A percentile compares a stretch with the other conserved stretches of the same genome.
Evolutionary conservation across 2,797 vertebrate species (phyloP).

Genomic region (Enteromius anoplus): DNA sequence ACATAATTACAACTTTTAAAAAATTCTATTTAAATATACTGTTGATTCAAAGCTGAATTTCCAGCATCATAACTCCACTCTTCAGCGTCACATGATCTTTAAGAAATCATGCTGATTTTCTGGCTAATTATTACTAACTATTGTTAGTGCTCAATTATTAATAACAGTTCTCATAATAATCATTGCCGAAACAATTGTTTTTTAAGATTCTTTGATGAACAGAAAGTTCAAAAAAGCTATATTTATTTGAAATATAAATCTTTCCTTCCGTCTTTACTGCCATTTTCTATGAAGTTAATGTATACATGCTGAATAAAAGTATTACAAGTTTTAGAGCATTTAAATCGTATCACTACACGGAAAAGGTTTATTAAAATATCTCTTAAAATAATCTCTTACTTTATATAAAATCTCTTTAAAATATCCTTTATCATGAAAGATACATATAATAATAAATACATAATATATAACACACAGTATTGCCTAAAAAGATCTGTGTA

Average conservation of each 20-base stretch:
- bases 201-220: background rate
- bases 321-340: background rate
- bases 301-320: background rate
- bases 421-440: background rate
- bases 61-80: background rate
- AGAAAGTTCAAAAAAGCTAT: background rate
- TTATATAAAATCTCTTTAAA: background rate
- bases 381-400: background rate
- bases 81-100: background rate
- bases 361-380: background rate
- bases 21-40: background rate
- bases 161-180: background rate
- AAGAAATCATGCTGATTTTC: background rate
- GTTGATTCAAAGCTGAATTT: background rate
- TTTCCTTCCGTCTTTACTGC: background rate
- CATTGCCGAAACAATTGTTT: background rate
- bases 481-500: background rate
- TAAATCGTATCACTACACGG: background rate
- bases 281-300: background rate
- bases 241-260: background rate
- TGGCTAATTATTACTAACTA: background rate
- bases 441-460: background rate
- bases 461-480: background rate
- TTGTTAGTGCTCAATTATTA: background rate
- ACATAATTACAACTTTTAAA: background rate